Evolutionary conservation across 2,113 vertebrate genomes (phyloP).

Genomic region (Phaetusa simplex): DNA sequence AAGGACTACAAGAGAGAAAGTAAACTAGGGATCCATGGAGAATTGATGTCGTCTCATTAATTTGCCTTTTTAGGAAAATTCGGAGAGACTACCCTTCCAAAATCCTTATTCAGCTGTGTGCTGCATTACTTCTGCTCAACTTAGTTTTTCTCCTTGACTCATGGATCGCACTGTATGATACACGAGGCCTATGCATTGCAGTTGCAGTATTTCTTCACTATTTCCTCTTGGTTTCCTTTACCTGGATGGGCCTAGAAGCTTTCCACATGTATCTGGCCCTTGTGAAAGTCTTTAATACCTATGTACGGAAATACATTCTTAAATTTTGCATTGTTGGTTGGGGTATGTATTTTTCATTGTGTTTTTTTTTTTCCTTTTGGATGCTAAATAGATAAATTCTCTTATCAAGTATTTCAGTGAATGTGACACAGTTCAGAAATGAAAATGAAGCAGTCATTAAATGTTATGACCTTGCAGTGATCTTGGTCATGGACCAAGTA

Average conservation of each 20-base stretch:
- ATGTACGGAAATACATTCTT: conserved; percentile 91
- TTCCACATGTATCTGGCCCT: conserved; percentile 97
- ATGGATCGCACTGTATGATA: conserved; percentile 85
- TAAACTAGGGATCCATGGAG: neutral
- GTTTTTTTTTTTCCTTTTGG: neutral
- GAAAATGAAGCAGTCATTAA: neutral
- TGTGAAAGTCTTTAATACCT: conserved; percentile 92
- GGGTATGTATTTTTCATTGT: conserved; percentile 78
- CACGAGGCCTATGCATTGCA: conserved; percentile 82
- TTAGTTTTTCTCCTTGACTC: conserved; percentile 88
- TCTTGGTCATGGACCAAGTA: neutral
- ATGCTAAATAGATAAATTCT: neutral
- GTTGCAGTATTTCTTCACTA: conserved; percentile 95
- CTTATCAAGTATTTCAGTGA: neutral
- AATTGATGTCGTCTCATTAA: neutral
- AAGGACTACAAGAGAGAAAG: neutral
- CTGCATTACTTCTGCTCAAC: conserved; percentile 88
- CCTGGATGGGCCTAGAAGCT: conserved; percentile 97
- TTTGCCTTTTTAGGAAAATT: conserved; percentile 82
- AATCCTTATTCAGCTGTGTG: conserved; percentile 93
- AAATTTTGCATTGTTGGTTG: conserved; percentile 91
- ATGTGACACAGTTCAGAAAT: neutral
- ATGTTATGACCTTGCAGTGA: neutral
- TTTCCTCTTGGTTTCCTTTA: conserved; percentile 93
- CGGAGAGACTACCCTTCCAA: conserved; percentile 93